Conservation (phyloP, 1,140 invertebrate genomes). For the Achroia grisella region DNA sequence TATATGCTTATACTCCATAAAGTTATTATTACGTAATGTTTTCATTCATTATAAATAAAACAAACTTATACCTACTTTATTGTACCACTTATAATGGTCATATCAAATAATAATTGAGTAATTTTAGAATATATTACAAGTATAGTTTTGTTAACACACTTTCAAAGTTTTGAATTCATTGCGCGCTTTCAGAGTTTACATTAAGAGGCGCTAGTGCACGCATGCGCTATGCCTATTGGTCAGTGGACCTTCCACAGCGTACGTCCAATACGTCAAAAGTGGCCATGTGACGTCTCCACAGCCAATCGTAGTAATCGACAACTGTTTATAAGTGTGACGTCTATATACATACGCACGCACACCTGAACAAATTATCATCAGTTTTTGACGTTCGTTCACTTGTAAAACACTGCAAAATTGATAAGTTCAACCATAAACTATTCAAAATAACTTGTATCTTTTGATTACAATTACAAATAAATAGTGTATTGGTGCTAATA, state of each 20-base stretch:
- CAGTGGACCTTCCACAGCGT: neutral
- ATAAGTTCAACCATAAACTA: too few species aligned
- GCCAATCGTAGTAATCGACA: conserved; percentile 45
- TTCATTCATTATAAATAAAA: too few species aligned
- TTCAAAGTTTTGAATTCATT: conserved; percentile 39
- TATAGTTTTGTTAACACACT: conserved; percentile 8
- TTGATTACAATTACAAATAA: neutral
- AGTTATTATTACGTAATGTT: too few species aligned
- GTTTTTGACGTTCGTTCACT: conserved; percentile 36
- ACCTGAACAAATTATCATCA: conserved; percentile 29
- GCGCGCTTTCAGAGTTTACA: too few species aligned
- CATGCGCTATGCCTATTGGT: conserved; percentile 42
- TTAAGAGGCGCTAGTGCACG: conserved; percentile 18
- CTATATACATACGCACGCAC: conserved; percentile 25
- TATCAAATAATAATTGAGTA: too few species aligned
- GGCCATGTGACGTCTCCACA: conserved; percentile 38
- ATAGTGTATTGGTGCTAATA: too few species aligned
- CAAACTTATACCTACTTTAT: too few species aligned
- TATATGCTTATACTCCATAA: too few species aligned
- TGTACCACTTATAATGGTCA: too few species aligned
- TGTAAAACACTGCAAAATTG: conserved; percentile 8
- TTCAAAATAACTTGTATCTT: neutral
- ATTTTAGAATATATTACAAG: too few species aligned
- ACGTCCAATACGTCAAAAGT: conserved; percentile 26
- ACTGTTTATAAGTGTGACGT: conserved; percentile 34